Evolutionary conservation across 2,797 vertebrate genomes (phyloP).

Genomic region (Molossus alvarezi): DNA sequence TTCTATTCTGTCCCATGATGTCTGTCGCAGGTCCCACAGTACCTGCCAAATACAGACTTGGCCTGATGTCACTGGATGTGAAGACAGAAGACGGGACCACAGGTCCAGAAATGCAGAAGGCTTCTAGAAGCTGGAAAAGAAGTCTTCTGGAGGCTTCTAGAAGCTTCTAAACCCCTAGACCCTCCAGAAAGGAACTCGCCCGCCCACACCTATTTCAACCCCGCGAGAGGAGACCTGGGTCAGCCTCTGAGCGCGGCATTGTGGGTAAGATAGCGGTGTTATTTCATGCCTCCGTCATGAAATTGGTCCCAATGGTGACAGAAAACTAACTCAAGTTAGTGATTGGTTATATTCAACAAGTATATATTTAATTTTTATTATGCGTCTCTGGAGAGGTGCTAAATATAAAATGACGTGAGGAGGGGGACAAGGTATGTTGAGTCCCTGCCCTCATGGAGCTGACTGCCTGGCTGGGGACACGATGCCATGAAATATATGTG

Average conservation of each 20-base stretch:
- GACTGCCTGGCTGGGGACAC: background rate
- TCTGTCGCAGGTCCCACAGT: background rate
- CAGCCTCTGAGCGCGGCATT: background rate
- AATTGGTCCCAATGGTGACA: rapidly evolving
- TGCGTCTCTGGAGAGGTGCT: background rate
- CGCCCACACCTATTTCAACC: background rate
- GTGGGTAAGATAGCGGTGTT: rapidly evolving
- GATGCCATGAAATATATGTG: rapidly evolving
- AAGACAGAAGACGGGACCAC: rapidly evolving
- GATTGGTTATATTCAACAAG: background rate
- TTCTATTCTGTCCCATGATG: background rate
- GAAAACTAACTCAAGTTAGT: too few relatives aligned
- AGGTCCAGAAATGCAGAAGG: rapidly evolving
- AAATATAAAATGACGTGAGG: too few relatives aligned
- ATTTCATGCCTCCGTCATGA: rapidly evolving
- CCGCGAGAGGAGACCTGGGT: rapidly evolving
- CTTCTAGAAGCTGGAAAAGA: too few relatives aligned
- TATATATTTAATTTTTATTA: background rate
- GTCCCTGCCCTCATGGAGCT: background rate
- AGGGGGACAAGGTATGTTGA: rapidly evolving
- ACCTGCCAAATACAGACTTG: background rate
- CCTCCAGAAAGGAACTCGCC: rapidly evolving
- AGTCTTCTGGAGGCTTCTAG: background rate
- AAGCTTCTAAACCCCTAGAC: background rate
- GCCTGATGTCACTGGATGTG: rapidly evolving